These are phyloP conservation scores for Gobius niger DNA, from an alignment of 2,113 vertebrate species.

Conservation along the genomic window DNA sequence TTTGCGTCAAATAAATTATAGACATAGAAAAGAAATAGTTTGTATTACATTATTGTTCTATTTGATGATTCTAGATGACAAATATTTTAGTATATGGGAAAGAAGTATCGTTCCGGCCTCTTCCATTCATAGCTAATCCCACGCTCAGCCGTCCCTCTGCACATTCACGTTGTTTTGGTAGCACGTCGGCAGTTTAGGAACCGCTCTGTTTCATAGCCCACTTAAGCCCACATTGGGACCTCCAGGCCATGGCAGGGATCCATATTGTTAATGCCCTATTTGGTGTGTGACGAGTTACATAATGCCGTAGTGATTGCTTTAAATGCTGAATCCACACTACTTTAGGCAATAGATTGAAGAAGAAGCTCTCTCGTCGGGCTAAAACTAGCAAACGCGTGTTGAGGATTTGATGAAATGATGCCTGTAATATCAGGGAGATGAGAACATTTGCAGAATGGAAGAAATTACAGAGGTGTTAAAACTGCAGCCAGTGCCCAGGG, in stretches of 20 bases:
- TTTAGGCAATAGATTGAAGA: conserved; percentile 21
- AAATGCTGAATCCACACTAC: conserved; percentile 35
- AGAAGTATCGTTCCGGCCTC: too few relatives aligned
- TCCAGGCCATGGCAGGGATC: conserved; percentile 27
- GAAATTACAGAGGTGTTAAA: conserved; percentile 63
- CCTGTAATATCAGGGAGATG: conserved; percentile 19
- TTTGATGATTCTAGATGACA: too few relatives aligned
- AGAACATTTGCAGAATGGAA: conserved; percentile 34
- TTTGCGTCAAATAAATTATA: too few relatives aligned
- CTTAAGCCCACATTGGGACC: conserved; percentile 26
- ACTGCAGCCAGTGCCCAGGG: conserved; percentile 19
- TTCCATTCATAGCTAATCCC: too few relatives aligned
- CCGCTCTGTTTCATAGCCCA: conserved; percentile 18
- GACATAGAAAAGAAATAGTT: too few relatives aligned
- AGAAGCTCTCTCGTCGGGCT: not conserved
- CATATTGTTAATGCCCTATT: conserved; percentile 6
- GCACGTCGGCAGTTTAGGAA: conserved; percentile 18
- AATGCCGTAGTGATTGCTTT: conserved; percentile 22
- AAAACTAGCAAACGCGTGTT: not conserved
- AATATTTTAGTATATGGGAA: too few relatives aligned
- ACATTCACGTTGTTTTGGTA: conserved; percentile 19
- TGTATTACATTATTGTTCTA: too few relatives aligned
- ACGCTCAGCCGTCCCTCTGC: not conserved
- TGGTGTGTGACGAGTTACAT: conserved; percentile 22
- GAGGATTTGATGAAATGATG: not conserved